Percentiles rank a stretch among this genome's conserved stretches.
These are phyloP conservation scores for Tipula lateralis DNA, from an alignment of 2,888 invertebrate species.

Conservation along the genomic window DNA sequence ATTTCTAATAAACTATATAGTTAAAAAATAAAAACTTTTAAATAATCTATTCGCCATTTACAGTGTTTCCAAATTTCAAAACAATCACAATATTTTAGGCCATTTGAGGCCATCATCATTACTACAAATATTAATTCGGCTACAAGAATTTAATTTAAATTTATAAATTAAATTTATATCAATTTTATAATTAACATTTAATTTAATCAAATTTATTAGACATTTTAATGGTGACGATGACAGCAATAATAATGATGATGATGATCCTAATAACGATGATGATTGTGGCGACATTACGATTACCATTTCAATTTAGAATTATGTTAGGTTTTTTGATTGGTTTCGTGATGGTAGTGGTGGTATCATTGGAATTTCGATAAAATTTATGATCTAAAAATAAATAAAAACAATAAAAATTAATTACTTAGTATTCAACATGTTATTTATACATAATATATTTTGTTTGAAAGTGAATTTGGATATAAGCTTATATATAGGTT, in stretches of 20 bases:
- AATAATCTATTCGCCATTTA: slow-evolving; percentile 60
- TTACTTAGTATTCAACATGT: background rate
- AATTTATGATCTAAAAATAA: background rate
- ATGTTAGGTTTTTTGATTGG: background rate
- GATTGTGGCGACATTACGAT: background rate
- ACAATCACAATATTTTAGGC: slow-evolving; percentile 43
- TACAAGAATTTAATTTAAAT: background rate
- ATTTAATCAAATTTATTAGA: background rate
- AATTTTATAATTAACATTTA: background rate
- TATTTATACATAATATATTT: background rate
- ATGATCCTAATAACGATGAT: slow-evolving; percentile 24
- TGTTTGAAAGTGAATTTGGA: background rate
- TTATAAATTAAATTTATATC: slow-evolving; percentile 1
- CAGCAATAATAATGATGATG: background rate
- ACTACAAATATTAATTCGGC: background rate
- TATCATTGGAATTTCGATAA: background rate
- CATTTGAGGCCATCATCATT: slow-evolving; percentile 27
- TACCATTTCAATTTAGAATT: slow-evolving; percentile 13
- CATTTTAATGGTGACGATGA: background rate
- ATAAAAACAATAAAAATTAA: background rate
- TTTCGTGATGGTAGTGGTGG: background rate
- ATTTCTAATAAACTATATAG: background rate
- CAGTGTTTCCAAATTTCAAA: slow-evolving; percentile 73
- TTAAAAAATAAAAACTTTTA: background rate
- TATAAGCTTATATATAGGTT: background rate